Base-by-base conservation (phyloP, 2,113 vertebrate species). In the Taurulus bubalis region DNA sequence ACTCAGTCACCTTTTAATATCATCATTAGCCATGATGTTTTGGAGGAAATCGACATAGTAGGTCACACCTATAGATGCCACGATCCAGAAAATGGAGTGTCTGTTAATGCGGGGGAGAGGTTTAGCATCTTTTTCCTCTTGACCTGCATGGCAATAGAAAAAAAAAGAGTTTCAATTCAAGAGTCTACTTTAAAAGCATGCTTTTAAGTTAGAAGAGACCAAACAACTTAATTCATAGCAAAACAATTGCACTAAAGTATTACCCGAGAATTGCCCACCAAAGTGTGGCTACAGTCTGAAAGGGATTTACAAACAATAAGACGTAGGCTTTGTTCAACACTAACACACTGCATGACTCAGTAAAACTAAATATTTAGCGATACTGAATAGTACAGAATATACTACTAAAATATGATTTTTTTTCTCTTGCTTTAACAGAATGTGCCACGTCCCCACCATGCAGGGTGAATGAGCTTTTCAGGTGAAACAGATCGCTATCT, bases 11-110 rank as follows among this genome's bases (percentile, higher is more conserved):
- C 97, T 97, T 90, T 96, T 95, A 71, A 96, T 94, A 71, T 96
- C 93, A 22, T 95, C 88, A 62, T 94, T 94, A 75, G 96, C 95
- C 89, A 96, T 93, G 60, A 99, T 58, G 63, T 95, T 94, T 58
- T 80, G 89, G 38, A 98, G 92, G 91, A 99, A 99, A 53, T 99
- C 97, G 16, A 96, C 90, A 18, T 99, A 98, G 85, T 99, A 98
- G 0, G 98, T 99, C 85, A 97, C 92, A 68, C 87, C 91, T 65
- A 97, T 83, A 0, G 97, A 97, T 3, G 97, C 93, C 92, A 97
- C 62, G 75, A 99, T 97, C 98, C 98, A 99, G 93, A 98, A 98
- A 5, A 97, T 85, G 6, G 96, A 96, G 89, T 99, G 98, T 75
- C 95, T 91, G 87, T 99, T 98, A 72, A 99, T 86, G 83, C 97